A percentile compares a stretch with the other conserved stretches of the same genome.
phyloP scores from a whole-genome alignment of 2,113 vertebrate genomes.

The Symphodus melops region DNA sequence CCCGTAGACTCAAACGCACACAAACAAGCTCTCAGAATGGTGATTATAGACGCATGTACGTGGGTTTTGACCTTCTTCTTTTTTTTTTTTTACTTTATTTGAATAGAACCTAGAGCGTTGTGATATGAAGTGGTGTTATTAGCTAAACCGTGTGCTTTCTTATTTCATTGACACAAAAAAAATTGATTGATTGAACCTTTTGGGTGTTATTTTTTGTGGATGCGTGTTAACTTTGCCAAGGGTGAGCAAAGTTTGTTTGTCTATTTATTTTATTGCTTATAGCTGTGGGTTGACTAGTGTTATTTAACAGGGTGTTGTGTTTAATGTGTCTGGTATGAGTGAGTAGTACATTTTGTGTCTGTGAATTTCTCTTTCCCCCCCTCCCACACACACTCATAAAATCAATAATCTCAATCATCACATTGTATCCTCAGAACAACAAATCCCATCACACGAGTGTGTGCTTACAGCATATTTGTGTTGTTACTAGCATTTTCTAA shows the following conservation, averaged over 20 bases:
- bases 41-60: constrained; percentile 99
- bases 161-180: constrained; percentile 84
- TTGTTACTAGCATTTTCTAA: constrained; percentile 53
- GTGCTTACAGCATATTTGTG: constrained; percentile 81
- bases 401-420: background rate
- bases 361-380: constrained; percentile 79
- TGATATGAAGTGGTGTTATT: constrained; percentile 99
- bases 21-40: constrained; percentile 96
- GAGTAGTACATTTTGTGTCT: constrained; percentile 89
- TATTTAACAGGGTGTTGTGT: constrained; percentile 73
- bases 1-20: constrained; percentile 97
- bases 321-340: constrained; percentile 85
- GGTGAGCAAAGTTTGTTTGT: constrained; percentile 88
- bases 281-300: constrained; percentile 82
- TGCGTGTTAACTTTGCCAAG: constrained; percentile 91
- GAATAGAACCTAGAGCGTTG: constrained; percentile 95
- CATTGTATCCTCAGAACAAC: constrained; percentile 59
- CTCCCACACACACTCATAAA: background rate
- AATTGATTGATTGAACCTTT: constrained; percentile 86
- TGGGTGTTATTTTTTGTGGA: constrained; percentile 88
- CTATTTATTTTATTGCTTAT: constrained; percentile 54
- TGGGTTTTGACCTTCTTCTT: constrained; percentile 86
- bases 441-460: constrained; percentile 86
- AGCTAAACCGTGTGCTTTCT: constrained; percentile 98
- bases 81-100: constrained; percentile 72